Evolutionary conservation across 2,888 invertebrate genomes (phyloP), one percentile per base, ranked within the genome.

Genomic region (Scaptomyza cyrtandrae): DNA sequence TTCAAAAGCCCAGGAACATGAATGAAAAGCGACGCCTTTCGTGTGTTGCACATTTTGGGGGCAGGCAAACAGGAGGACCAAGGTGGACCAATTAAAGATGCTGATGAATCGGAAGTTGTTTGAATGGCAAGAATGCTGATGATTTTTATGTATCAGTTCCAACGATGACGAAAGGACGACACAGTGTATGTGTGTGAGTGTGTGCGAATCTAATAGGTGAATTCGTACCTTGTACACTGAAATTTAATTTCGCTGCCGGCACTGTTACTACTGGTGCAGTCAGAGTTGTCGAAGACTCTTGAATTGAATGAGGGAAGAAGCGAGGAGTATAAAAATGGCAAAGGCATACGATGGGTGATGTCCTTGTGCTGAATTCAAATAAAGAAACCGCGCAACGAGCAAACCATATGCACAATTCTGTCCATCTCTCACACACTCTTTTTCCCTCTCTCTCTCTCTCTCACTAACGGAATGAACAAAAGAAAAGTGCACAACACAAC

Each of bases 191-290:
- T 44, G 52, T 16, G 59, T 44, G 55, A 48, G 50, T 45, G 54
- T 46, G 70, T 75, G 81, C 72, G 69, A 65, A 69, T 75, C 88
- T 87, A 83, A 85, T 87, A 76, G 79, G 79, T 77, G 72, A 80
- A 77, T 75, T 58, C 54, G 64, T 64, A 70, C 78, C 74, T 69
- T 64, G 64, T 44, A 41, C 39, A 10, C 61, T 70, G 73, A 87
- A 89, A 89, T 89, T 88, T 86, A 89, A 89, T 88, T 89, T 89
- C 70, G 83, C 83, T 86, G 74, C 77, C 71, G 85, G 80, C 74
- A 85, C 77, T 79, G 87, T 86, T 84, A 59, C 66, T 72, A 71
- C 80, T 77, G 80, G 83, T 72, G 59, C 68, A 49, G 63, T 27
- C 52, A 49, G 37, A 56, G 68, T 54, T 48, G 61, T n/a, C 29